phyloP scores from a whole-genome alignment of 2,113 vertebrate species.

The Apaloderma vittatum region DNA sequence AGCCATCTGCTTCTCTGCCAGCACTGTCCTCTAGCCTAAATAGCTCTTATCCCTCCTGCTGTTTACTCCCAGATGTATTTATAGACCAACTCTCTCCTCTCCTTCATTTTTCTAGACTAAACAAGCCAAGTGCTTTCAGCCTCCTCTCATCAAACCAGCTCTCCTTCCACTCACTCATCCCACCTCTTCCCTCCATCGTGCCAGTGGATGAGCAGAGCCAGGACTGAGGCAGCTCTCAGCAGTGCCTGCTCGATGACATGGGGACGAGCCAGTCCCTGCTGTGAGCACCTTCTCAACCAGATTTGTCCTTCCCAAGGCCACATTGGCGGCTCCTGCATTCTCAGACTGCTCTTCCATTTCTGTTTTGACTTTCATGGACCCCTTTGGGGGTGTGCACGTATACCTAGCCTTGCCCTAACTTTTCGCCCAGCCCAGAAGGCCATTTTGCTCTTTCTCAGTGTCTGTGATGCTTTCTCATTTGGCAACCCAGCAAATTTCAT shows the following conservation, averaged over 20 bases:
- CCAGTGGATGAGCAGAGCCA: not conserved
- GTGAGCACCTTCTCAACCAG: not conserved
- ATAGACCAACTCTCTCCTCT: conserved; percentile 34
- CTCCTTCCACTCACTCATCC: not conserved
- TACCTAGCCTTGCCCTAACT: not conserved
- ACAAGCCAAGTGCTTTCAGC: conserved; percentile 34
- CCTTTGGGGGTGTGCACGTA: not conserved
- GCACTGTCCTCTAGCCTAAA: conserved; percentile 49
- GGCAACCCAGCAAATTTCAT: not conserved
- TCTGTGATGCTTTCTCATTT: not conserved
- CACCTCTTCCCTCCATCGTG: not conserved
- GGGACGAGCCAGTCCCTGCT: rapidly evolving
- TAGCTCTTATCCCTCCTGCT: conserved; percentile 52
- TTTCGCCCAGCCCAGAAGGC: not conserved
- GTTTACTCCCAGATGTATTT: conserved; percentile 66
- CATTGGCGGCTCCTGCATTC: rapidly evolving
- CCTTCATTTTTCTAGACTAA: conserved; percentile 68
- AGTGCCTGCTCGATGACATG: rapidly evolving
- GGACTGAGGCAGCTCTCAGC: not conserved
- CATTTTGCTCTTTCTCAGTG: not conserved
- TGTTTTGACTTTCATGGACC: not conserved
- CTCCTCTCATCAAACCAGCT: not conserved
- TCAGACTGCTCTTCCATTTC: not conserved
- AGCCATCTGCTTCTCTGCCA: conserved; percentile 62
- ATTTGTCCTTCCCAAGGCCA: not conserved